Base-by-base conservation (phyloP, 30 jellyfish, hydroid and myxozoan species). In the Mastigias papua region DNA sequence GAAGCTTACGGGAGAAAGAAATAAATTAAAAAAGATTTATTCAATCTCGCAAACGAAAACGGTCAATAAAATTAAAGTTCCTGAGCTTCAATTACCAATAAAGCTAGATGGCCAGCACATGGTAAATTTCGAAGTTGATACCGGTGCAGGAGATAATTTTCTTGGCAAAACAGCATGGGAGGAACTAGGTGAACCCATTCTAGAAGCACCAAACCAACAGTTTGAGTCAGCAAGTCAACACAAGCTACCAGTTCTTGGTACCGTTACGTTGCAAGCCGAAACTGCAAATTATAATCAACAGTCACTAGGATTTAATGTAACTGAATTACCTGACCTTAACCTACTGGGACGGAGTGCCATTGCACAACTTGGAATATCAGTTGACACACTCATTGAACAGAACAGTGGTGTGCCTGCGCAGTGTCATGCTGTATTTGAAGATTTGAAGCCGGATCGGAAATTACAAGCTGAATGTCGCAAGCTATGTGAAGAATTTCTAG, bases 121-220 rank as follows among this genome's bases (percentile, higher is more conserved):
- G 13, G 60, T 16, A 6, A 46, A 46, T 46, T 46, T 81, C 6
- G 87, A 81, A 42, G 25, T 66, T 21, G 91, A 81, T 76, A 67
- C 91, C 13, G 86, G 90, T 10, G 49, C 90, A 29, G 33, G 26
- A 22, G 91, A 68, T 27, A 81, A 35, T 49, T 81, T 81, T 64
- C 29, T 63, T 31, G 28, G 67, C 15, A 27, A 81, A 31, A 8
- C 6, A 4, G 32, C 73, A 35, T 81, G 91, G 91, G 28, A 63
- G 22, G 69, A 70, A 11, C 7, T 66, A 62, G 91, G 91, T 28
- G 17, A 37, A 29, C 91, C 91, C 25, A 35, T 9, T 1, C 48
- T 51, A 8, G 73, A 48, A 33, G 48, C 87, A n/a, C n/a, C n/a
- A n/a, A n/a, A n/a, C n/a, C n/a, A n/a, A n/a, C n/a, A n/a, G n/a